phyloP scores from a whole-genome alignment of 2,888 invertebrate species.

The Cephalotes varians region DNA sequence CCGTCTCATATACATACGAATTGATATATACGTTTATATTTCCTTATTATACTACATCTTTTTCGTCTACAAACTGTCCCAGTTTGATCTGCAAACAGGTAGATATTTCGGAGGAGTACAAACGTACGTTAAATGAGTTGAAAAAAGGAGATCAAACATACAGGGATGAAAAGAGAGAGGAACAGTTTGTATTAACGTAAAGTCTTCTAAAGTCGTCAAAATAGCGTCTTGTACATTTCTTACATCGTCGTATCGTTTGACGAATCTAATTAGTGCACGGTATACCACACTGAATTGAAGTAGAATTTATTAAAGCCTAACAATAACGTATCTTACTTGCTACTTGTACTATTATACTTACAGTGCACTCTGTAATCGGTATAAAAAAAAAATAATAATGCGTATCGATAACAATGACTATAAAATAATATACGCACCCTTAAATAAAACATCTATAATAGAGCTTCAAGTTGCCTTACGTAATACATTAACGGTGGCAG shows the following conservation, averaged over 20 bases:
- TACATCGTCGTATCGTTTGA: not conserved
- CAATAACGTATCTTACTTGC: constrained; percentile 20
- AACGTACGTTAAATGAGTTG: not conserved
- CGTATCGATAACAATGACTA: constrained; percentile 26
- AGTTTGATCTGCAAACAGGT: not conserved
- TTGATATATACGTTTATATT: constrained; percentile 3
- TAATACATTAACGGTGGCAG: not conserved
- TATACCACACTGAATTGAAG: not conserved
- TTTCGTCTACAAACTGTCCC: not conserved
- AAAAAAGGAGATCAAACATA: not conserved
- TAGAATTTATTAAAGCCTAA: constrained; percentile 15
- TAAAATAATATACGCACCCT: not conserved
- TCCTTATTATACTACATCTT: not conserved
- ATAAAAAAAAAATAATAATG: constrained; percentile 13
- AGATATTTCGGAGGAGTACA: not conserved
- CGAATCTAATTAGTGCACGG: constrained; percentile 4
- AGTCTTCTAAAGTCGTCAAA: not conserved
- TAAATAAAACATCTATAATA: not conserved
- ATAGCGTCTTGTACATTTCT: not conserved
- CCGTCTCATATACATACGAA: not conserved
- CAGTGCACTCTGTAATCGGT: not conserved
- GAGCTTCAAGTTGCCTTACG: constrained; percentile 12
- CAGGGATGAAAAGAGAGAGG: not conserved
- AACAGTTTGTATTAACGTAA: not conserved
- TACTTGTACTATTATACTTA: constrained; percentile 22